A percentile compares a stretch with the other conserved stretches of the same genome.
phyloP scores from a whole-genome alignment of 1,140 invertebrate species.

The Luehdorfia chinensis region DNA sequence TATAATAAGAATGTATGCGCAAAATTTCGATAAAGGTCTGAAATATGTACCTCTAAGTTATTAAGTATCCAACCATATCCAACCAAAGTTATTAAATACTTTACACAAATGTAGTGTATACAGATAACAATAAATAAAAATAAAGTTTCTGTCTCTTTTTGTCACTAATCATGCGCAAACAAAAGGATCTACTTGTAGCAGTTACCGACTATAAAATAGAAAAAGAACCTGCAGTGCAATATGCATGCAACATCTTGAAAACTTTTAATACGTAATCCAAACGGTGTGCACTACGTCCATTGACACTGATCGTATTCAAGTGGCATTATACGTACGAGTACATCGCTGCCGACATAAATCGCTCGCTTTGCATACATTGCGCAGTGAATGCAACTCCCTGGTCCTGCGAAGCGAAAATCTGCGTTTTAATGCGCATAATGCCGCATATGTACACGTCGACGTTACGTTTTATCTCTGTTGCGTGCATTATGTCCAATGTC shows the following conservation, averaged over 20 bases:
- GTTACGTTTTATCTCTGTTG: neutral
- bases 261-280: neutral
- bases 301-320: conserved; percentile 28
- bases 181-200: neutral
- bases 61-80: too few species aligned
- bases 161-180: too few species aligned
- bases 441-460: neutral
- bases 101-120: too few species aligned
- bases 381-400: conserved; percentile 19
- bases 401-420: conserved; percentile 2
- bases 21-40: too few species aligned
- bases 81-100: too few species aligned
- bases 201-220: neutral
- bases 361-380: conserved; percentile 40
- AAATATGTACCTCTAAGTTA: too few species aligned
- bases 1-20: too few species aligned
- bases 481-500: neutral
- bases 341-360: conserved; percentile 38
- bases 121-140: too few species aligned
- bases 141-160: too few species aligned
- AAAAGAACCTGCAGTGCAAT: neutral
- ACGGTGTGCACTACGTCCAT: conserved; percentile 24
- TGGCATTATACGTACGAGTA: conserved; percentile 36
- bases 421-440: conserved; percentile 23
- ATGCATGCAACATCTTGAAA: neutral